Evolutionary conservation across 2,888 invertebrate genomes (phyloP).

Genomic region (Rhingia rostrata): DNA sequence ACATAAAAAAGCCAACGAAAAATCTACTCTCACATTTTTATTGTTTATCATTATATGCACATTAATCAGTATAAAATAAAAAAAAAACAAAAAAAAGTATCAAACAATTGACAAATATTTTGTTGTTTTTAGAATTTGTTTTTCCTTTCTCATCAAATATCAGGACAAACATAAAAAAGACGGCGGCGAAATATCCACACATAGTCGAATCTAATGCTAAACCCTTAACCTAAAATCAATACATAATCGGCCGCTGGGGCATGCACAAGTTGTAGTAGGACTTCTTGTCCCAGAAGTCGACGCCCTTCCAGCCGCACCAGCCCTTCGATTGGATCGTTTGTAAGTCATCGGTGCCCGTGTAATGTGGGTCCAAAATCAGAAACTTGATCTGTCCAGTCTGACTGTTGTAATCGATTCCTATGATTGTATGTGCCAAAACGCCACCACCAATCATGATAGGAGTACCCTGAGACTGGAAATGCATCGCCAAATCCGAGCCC

Average conservation of each 20-base stretch:
- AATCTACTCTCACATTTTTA: constrained; percentile 22
- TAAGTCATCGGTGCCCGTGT: constrained; percentile 94
- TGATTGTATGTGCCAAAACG: constrained; percentile 97
- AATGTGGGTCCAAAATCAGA: constrained; percentile 99
- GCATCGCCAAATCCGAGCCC: constrained; percentile 92
- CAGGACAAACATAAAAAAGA: constrained; percentile 47
- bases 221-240: constrained; percentile 74
- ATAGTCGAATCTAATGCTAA: constrained; percentile 17
- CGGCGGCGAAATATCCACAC: constrained; percentile 19
- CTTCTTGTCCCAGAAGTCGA: constrained; percentile 96
- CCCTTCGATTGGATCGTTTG: constrained; percentile 90
- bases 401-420: constrained; percentile 95
- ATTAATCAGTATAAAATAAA: constrained; percentile 61
- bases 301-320: constrained; percentile 98
- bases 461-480: constrained; percentile 96
- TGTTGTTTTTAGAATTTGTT: constrained; percentile 7
- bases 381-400: constrained; percentile 92
- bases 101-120: constrained; percentile 32
- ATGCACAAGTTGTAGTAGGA: constrained; percentile 98
- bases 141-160: constrained; percentile 22
- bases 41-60: constrained; percentile 50
- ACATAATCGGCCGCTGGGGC: constrained; percentile 86
- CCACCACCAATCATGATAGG: constrained; percentile 99
- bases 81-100: constrained; percentile 23
- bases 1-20: not conserved